Conservation (phyloP, 2,113 vertebrate species). For the Scortum barcoo region DNA sequence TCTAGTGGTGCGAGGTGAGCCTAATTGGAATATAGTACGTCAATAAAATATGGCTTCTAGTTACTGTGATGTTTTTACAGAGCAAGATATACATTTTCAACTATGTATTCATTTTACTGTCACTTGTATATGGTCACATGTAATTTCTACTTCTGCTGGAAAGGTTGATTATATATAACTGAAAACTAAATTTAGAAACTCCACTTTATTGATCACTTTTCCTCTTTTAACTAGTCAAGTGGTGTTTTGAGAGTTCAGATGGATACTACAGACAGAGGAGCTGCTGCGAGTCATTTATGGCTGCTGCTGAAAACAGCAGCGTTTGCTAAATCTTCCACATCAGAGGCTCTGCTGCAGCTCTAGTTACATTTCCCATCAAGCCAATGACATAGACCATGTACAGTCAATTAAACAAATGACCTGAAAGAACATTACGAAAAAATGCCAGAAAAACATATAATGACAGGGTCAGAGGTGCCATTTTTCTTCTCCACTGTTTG, state of each 20-base stretch:
- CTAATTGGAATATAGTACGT: background rate
- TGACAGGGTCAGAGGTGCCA: background rate
- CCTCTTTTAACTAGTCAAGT: background rate
- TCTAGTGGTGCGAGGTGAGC: background rate
- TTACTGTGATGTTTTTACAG: background rate
- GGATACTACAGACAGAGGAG: background rate
- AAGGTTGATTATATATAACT: background rate
- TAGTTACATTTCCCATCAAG: slow-evolving; percentile 3
- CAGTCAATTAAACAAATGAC: slow-evolving; percentile 3
- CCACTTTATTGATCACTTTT: background rate
- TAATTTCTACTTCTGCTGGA: background rate
- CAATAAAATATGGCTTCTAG: background rate
- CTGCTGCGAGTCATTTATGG: background rate
- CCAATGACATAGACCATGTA: background rate
- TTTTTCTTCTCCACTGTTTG: background rate
- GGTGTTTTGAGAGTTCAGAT: background rate
- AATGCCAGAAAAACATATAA: background rate
- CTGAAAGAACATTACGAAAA: slow-evolving; percentile 7
- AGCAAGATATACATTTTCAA: background rate
- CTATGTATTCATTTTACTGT: background rate
- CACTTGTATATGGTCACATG: background rate
- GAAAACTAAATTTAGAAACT: slow-evolving; percentile 4
- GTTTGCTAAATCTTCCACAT: background rate
- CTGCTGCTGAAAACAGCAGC: background rate
- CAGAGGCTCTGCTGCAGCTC: slow-evolving; percentile 3